These are phyloP conservation scores for Pygoscelis adeliae DNA, from an alignment of 2,113 vertebrate species.

Conservation along the genomic window DNA sequence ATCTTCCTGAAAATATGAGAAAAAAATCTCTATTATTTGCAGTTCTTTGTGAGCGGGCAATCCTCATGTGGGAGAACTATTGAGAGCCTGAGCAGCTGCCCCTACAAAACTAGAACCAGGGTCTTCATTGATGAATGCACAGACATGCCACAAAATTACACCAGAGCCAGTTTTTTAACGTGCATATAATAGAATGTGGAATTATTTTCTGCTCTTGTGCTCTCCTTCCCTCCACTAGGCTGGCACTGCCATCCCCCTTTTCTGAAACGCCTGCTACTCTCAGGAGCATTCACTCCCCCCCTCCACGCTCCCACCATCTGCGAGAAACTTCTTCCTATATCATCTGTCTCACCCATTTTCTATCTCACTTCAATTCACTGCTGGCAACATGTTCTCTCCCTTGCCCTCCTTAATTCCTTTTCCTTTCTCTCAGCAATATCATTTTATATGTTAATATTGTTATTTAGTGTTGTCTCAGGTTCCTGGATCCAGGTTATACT, in stretches of 20 bases:
- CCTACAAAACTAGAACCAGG: background rate
- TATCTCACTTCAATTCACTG: background rate
- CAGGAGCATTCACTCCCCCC: background rate
- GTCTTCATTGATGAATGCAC: background rate
- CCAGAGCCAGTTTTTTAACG: background rate
- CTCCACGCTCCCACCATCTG: background rate
- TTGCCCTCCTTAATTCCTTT: background rate
- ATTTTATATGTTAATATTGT: conserved; percentile 24
- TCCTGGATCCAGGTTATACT: background rate
- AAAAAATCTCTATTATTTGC: background rate
- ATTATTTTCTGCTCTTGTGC: background rate
- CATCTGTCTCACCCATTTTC: background rate
- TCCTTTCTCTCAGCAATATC: background rate
- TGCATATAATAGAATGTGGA: background rate
- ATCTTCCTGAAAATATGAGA: background rate
- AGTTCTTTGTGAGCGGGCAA: background rate
- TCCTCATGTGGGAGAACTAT: background rate
- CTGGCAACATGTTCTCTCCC: background rate
- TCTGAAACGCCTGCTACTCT: background rate
- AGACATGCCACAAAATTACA: background rate
- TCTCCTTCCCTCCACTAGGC: background rate
- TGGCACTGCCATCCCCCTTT: background rate
- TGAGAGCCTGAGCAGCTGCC: background rate
- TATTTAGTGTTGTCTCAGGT: background rate
- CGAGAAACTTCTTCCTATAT: background rate